phyloP scores from a whole-genome alignment of 2,113 vertebrate species.

The Phyllostomus hastatus region DNA sequence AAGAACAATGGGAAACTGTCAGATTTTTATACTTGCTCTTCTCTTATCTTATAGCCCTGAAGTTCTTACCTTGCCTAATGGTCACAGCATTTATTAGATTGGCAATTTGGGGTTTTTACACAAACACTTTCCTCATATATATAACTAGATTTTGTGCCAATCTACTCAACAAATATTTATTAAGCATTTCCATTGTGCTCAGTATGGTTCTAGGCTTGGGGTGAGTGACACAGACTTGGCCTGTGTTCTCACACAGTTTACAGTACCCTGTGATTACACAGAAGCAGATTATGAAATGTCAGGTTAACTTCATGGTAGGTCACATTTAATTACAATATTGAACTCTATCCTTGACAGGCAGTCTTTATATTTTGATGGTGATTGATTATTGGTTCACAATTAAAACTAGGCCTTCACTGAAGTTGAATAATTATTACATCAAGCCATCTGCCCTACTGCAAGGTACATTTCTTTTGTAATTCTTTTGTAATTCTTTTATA shows the following conservation, averaged over 20 bases:
- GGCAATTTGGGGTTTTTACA: not conserved
- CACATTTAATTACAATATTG: not conserved
- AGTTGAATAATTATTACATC: not conserved
- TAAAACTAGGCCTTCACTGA: not conserved
- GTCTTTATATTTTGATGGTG: not conserved
- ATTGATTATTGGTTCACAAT: not conserved
- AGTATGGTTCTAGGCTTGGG: not conserved
- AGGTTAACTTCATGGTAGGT: not conserved
- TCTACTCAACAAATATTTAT: not conserved
- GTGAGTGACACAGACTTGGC: not conserved
- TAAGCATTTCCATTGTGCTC: not conserved
- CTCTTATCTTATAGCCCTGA: not conserved
- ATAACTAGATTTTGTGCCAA: not conserved
- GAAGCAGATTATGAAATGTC: conserved; percentile 8
- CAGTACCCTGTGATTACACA: not conserved
- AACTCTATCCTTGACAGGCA: not conserved
- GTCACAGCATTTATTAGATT: not conserved
- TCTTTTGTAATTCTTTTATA: not conserved
- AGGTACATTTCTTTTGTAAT: not conserved
- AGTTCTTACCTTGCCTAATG: not conserved
- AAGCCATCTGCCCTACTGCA: not conserved
- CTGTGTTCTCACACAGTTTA: not conserved
- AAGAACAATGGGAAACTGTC: not conserved
- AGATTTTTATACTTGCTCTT: not conserved
- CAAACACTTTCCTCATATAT: not conserved